Evolutionary conservation across 2,113 vertebrate genomes (phyloP).

Genomic region (Trachemys scripta): DNA sequence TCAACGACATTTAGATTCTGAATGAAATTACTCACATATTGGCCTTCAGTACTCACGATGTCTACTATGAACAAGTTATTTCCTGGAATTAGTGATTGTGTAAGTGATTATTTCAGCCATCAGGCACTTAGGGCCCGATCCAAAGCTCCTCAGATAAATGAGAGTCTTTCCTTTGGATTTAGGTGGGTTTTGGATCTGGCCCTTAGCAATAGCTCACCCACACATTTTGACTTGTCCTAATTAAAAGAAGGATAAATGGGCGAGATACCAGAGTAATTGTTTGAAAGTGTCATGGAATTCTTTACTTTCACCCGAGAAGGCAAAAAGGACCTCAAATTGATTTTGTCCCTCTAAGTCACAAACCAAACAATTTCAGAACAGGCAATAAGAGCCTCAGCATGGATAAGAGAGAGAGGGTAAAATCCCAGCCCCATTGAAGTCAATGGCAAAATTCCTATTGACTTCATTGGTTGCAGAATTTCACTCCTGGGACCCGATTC

Average conservation of each 20-base stretch:
- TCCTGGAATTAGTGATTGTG: conserved; percentile 27
- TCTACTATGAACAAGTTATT: conserved; percentile 37
- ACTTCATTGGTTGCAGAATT: neutral
- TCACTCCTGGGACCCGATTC: neutral
- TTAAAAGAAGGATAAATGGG: neutral
- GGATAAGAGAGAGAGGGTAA: neutral
- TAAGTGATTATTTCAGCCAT: neutral
- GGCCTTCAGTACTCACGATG: neutral
- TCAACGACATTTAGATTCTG: conserved; percentile 58
- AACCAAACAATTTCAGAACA: neutral
- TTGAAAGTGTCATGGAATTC: neutral
- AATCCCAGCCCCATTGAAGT: neutral
- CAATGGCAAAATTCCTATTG: neutral
- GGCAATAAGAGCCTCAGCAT: neutral
- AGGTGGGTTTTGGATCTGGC: fast-evolving
- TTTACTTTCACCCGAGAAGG: neutral
- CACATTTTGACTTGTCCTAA: neutral
- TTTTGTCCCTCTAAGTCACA: neutral
- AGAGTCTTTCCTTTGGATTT: neutral
- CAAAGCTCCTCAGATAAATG: neutral
- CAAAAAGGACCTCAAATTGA: neutral
- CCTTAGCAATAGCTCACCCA: neutral
- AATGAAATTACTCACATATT: neutral
- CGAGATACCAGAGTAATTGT: neutral
- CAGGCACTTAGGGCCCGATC: neutral